phyloP scores from a whole-genome alignment of 2,888 invertebrate species.

The Athetis lepigone region DNA sequence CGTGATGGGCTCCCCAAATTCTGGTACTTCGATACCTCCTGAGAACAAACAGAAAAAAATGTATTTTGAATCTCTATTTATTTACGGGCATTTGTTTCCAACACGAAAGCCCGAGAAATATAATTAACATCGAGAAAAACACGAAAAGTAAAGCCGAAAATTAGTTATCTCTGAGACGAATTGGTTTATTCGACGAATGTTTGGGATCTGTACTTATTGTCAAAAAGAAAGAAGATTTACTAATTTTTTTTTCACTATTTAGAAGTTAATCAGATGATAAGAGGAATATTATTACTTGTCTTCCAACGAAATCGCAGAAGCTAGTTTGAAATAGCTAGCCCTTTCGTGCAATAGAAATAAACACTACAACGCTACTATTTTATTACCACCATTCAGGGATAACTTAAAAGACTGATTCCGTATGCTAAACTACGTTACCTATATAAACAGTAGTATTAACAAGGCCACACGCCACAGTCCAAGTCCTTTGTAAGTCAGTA shows the following conservation, averaged over 20 bases:
- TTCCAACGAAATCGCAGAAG: too few species aligned
- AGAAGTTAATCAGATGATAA: too few species aligned
- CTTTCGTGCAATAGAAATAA: too few species aligned
- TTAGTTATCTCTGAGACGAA: neutral
- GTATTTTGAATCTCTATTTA: too few species aligned
- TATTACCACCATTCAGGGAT: neutral
- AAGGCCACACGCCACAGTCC: conserved; percentile 18
- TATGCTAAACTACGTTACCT: conserved; percentile 22
- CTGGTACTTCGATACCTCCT: conserved; percentile 94
- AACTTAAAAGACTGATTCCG: conserved; percentile 4
- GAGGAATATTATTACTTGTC: too few species aligned
- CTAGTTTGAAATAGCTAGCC: too few species aligned
- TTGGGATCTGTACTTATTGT: neutral
- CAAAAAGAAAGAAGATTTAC: neutral
- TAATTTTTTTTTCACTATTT: neutral
- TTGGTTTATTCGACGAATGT: neutral
- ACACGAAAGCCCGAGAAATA: too few species aligned
- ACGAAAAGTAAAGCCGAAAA: neutral
- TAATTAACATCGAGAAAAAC: neutral
- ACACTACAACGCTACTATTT: neutral
- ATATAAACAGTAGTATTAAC: too few species aligned
- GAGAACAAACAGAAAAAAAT: conserved; percentile 70
- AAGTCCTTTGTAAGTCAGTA: conserved; percentile 7
- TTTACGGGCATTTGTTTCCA: too few species aligned
- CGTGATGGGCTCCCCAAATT: conserved; percentile 95